These are phyloP conservation scores for Spodoptera litura DNA, from an alignment of 1,140 invertebrate genomes.

Conservation along the genomic window DNA sequence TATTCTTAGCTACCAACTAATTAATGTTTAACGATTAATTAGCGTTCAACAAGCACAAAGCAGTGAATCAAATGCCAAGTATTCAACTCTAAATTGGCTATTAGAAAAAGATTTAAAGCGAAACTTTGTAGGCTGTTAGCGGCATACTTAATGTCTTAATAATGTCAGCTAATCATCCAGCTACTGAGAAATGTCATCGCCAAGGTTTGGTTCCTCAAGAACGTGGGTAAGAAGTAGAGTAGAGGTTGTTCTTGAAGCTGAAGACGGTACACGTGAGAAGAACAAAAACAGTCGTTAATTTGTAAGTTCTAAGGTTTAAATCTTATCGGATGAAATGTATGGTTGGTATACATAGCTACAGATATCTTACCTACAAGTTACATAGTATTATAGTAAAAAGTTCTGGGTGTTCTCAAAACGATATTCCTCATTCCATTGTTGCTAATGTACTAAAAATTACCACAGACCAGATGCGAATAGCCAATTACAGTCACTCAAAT, in stretches of 20 bases:
- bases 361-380: too few species aligned
- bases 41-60: not conserved
- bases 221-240: not conserved
- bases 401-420: not conserved
- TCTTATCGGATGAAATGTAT: too few species aligned
- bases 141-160: constrained; percentile 26
- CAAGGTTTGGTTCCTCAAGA: constrained; percentile 13
- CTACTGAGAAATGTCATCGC: not conserved
- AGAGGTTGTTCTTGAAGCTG: not conserved
- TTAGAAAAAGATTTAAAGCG: constrained; percentile 23
- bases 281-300: too few species aligned
- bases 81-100: constrained; percentile 23
- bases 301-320: too few species aligned
- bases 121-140: not conserved
- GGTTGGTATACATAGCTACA: too few species aligned
- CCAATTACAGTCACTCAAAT: constrained; percentile 38
- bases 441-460: constrained; percentile 45
- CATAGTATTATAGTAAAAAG: too few species aligned
- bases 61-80: not conserved
- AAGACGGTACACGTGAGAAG: not conserved
- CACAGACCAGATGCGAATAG: constrained; percentile 31
- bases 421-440: not conserved
- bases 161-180: constrained; percentile 6
- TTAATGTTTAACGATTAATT: constrained; percentile 6
- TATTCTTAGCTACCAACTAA: not conserved